Percentiles rank a stretch among this genome's conserved stretches.
These are phyloP conservation scores for Leontocebus nigricollis DNA, from an alignment of 2,797 vertebrate species.

Conservation along the genomic window DNA sequence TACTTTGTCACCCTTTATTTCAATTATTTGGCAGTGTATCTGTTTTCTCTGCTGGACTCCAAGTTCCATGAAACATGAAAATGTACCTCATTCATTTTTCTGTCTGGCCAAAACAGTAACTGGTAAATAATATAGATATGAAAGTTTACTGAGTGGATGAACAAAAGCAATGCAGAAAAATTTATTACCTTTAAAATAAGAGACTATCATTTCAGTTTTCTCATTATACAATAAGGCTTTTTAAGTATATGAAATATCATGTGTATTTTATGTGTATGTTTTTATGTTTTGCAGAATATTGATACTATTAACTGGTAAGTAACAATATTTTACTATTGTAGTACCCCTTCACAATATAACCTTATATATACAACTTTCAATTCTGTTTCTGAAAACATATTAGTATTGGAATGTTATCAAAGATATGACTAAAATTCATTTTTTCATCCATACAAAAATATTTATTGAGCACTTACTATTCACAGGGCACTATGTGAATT, in stretches of 20 bases:
- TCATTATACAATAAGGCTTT: neutral
- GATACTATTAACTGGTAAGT: neutral
- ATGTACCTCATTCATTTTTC: neutral
- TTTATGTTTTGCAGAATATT: neutral
- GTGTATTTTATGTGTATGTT: neutral
- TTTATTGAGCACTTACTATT: neutral
- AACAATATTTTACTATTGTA: neutral
- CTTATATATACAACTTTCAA: neutral
- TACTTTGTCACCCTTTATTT: neutral
- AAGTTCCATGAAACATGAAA: constrained; percentile 22
- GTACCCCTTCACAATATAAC: neutral
- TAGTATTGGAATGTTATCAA: neutral
- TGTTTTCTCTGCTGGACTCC: neutral
- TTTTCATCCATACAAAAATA: neutral
- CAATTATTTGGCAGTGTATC: neutral
- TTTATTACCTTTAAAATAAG: neutral
- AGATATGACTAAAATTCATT: neutral
- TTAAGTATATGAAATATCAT: constrained; percentile 2
- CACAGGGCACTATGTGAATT: neutral
- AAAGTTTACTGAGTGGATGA: neutral
- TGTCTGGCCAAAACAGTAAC: neutral
- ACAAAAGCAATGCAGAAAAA: neutral
- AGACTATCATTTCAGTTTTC: neutral
- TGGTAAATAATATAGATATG: neutral
- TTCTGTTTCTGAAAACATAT: neutral